Percentiles rank a stretch among this genome's conserved stretches.
phyloP scores from a whole-genome alignment of 2,888 invertebrate genomes.

The Meghimatium bilineatum region DNA sequence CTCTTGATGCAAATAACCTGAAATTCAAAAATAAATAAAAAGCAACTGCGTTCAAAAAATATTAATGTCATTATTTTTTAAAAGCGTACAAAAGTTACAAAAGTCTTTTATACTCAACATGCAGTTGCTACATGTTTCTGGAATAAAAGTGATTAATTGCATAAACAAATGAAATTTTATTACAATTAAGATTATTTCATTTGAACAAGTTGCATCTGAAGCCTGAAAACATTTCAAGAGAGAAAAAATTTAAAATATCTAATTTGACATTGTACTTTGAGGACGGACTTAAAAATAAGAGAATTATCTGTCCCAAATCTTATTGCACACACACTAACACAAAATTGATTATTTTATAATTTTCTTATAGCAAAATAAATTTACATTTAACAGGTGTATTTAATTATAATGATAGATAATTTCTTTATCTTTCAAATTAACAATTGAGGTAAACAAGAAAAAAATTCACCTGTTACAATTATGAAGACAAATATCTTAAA shows the following conservation, averaged over 20 bases:
- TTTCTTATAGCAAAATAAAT: not conserved
- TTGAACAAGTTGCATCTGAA: not conserved
- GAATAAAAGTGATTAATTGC: not conserved
- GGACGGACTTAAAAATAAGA: not conserved
- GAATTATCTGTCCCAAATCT: slow-evolving; percentile 39
- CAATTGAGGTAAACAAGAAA: not conserved
- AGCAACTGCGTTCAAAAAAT: not conserved
- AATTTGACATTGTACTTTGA: not conserved
- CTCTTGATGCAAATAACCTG: not conserved
- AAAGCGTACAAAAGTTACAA: slow-evolving; percentile 19
- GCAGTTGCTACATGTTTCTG: slow-evolving; percentile 16
- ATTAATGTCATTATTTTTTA: not conserved
- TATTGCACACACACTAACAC: not conserved
- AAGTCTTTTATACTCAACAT: slow-evolving; percentile 20
- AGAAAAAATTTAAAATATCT: not conserved
- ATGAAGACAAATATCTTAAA: not conserved
- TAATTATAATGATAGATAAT: slow-evolving; percentile 2
- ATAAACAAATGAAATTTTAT: not conserved
- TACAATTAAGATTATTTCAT: not conserved
- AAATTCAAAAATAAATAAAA: not conserved
- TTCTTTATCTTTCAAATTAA: slow-evolving; percentile 39
- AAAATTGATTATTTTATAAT: not conserved
- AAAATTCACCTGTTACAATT: slow-evolving; percentile 29
- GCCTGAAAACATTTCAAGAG: slow-evolving; percentile 22
- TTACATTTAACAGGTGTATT: not conserved